Conservation (phyloP, 2,113 vertebrate genomes). For the Herpetotheres cachinnans region DNA sequence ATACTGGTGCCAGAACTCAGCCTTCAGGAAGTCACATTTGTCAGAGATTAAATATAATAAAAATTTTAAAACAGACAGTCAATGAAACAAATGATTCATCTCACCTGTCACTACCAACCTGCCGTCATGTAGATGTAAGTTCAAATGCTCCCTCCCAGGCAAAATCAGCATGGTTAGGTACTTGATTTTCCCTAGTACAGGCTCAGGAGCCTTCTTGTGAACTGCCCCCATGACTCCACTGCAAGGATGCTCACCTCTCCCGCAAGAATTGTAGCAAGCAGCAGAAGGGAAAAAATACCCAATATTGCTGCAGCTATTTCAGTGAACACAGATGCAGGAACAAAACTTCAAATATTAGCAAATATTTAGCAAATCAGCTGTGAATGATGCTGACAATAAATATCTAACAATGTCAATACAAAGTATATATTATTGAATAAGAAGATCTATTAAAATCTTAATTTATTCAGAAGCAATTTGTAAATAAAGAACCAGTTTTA, state of each 20-base stretch:
- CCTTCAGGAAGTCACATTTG: not conserved
- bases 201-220: not conserved
- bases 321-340: not conserved
- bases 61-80: not conserved
- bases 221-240: not conserved
- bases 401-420: not conserved
- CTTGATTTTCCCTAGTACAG: not conserved
- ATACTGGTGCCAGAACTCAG: not conserved
- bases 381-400: not conserved
- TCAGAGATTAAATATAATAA: not conserved
- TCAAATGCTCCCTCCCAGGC: not conserved
- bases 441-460: not conserved
- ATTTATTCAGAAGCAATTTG: not conserved
- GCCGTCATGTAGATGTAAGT: not conserved
- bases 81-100: not conserved
- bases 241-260: not conserved
- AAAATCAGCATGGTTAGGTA: not conserved
- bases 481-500: not conserved
- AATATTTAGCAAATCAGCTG: not conserved
- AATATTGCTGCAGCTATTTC: not conserved
- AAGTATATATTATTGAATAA: not conserved
- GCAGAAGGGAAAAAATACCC: not conserved
- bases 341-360: not conserved
- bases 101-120: not conserved
- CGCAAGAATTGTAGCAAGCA: not conserved